A percentile compares a stretch with the other conserved stretches of the same genome.
phyloP scores from a whole-genome alignment of 1,140 invertebrate genomes.

The Pseudachorutes palmiensis region DNA sequence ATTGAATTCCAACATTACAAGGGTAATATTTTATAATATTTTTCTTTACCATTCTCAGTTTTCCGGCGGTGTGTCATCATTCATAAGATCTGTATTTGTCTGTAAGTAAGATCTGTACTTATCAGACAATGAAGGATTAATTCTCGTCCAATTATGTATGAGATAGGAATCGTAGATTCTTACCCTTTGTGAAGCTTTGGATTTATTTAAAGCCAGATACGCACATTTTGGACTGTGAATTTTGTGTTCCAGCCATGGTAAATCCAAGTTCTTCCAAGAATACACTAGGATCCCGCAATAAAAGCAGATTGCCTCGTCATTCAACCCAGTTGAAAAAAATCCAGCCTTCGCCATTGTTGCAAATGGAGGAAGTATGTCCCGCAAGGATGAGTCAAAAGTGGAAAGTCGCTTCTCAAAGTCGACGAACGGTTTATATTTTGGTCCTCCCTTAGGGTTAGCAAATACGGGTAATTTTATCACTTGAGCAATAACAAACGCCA shows the following conservation, averaged over 20 bases:
- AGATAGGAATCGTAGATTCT: too few species aligned
- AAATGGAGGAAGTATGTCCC: neutral
- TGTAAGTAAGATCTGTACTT: neutral
- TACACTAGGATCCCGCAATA: neutral
- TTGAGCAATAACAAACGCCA: too few species aligned
- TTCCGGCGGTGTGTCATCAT: too few species aligned
- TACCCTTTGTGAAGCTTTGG: too few species aligned
- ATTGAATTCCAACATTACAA: neutral
- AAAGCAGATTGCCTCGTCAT: neutral
- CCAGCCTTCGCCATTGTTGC: neutral
- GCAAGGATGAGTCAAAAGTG: neutral
- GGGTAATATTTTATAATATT: neutral
- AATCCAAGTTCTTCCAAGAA: neutral
- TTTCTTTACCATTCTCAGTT: neutral
- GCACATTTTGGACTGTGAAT: neutral
- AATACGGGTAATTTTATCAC: too few species aligned
- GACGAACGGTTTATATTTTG: too few species aligned
- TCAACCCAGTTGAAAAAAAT: neutral
- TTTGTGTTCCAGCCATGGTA: neutral
- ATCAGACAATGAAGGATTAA: neutral
- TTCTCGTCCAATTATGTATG: too few species aligned
- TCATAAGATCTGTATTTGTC: too few species aligned
- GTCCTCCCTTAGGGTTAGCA: too few species aligned
- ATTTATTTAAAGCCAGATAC: neutral
- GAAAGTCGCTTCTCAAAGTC: neutral